Conservation (phyloP, 2,113 vertebrate genomes). For the Morone saxatilis region DNA sequence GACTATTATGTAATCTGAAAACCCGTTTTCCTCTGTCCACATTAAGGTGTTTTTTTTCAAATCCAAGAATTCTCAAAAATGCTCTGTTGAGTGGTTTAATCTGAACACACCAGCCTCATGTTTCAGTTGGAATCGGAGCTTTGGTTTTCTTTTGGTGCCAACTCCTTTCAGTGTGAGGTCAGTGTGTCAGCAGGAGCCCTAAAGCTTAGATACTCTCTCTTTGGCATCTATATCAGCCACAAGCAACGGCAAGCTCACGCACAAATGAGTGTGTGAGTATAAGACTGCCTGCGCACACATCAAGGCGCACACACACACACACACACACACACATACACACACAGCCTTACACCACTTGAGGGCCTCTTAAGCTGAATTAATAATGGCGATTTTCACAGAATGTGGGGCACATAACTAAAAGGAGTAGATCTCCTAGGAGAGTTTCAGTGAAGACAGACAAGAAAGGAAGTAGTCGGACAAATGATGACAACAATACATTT, state of each 20-base stretch:
- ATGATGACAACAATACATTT: conserved; percentile 16
- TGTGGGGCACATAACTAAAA: conserved; percentile 45
- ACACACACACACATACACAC: not conserved
- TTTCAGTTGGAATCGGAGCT: not conserved
- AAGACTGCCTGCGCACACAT: not conserved
- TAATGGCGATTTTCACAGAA: conserved; percentile 54
- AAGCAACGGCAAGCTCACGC: not conserved
- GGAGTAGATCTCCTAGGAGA: conserved; percentile 16
- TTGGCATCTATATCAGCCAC: not conserved
- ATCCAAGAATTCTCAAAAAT: not conserved
- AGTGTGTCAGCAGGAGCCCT: conserved; percentile 53
- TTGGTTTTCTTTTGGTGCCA: not conserved
- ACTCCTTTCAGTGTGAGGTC: conserved; percentile 34
- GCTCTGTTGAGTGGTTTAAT: not conserved
- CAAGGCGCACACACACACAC: not conserved
- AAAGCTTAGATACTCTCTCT: conserved; percentile 16
- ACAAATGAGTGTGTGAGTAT: not conserved
- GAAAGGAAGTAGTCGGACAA: not conserved
- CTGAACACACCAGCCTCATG: not conserved
- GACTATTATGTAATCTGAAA: not conserved
- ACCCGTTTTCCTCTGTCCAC: not conserved
- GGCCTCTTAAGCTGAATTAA: conserved; percentile 66
- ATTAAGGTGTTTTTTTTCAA: not conserved
- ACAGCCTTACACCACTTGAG: conserved; percentile 26
- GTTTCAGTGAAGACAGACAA: conserved; percentile 3